Percentiles rank a stretch among this genome's conserved stretches.
Evolutionary conservation across 2,113 vertebrate genomes (phyloP).

Genomic region (Trogon melanurus): DNA sequence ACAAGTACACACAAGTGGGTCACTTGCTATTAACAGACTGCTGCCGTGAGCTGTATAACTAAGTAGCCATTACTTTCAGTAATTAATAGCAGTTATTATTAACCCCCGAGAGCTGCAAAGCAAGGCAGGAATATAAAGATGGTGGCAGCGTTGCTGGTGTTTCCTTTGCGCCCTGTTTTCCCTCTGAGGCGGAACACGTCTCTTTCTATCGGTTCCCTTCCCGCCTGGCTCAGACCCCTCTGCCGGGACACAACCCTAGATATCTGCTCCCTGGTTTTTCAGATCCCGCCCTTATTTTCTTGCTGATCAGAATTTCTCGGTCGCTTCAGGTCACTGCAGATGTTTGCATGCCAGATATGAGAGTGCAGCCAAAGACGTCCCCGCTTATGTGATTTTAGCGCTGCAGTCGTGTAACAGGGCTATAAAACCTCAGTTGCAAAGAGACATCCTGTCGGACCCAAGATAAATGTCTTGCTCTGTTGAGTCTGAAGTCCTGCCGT

Average conservation of each 20-base stretch:
- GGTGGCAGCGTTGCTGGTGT: not conserved
- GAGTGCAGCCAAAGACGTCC: not conserved
- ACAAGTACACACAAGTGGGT: not conserved
- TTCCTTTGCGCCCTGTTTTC: not conserved
- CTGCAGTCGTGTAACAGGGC: not conserved
- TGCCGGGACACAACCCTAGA: not conserved
- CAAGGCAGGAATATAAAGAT: not conserved
- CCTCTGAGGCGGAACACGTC: not conserved
- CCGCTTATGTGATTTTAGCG: not conserved
- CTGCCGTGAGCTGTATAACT: not conserved
- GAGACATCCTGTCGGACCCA: not conserved
- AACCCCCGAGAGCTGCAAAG: not conserved
- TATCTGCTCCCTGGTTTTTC: not conserved
- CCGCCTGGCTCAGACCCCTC: not conserved
- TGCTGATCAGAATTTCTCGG: not conserved
- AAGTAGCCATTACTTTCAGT: not conserved
- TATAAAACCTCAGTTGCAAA: not conserved
- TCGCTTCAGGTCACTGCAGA: not conserved
- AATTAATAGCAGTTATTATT: not conserved
- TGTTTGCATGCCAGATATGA: not conserved
- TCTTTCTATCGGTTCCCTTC: not conserved
- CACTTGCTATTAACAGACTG: not conserved
- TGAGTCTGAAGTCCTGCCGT: not conserved
- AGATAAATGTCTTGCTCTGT: not conserved
- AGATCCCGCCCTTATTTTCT: not conserved